Base-by-base conservation (phyloP, 2,888 invertebrate species). In the Eremobia ochroleuca region DNA sequence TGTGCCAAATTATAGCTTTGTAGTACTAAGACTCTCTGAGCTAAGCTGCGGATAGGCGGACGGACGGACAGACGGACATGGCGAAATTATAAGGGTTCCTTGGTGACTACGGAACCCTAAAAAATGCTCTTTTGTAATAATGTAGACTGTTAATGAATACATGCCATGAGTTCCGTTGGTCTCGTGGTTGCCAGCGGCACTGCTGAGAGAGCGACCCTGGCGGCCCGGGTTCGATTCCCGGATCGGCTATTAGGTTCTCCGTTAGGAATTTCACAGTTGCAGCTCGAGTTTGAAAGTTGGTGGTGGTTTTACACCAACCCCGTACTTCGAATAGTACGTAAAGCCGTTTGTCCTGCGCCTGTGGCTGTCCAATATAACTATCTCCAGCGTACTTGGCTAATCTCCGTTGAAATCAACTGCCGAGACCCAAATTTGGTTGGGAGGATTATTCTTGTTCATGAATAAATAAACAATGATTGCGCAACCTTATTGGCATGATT, bases 401-500 rank as follows among this genome's bases (percentile, higher is more conserved):
- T 6, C 34, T 52, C 9, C 0, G 4, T 25, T 31, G 9, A 49
- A 31, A 15, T 49, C 25, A 8, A 15, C 31, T 2, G 15, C 31
- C 9, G 46, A 49, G 34, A 49, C 15, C 9, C 0, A 49, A 49
- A 49, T 46, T 66, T 13, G 28, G 21, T 25, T 25, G 46, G 2
- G 43, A 28, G 13, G 8, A 66, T 28, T 65, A 43, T 43, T 43
- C 21, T n/a, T 49, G 59, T 59, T 49, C 15, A n/a, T 31, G 18
- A 21, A 37, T 61, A 77, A 59, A 77, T 31, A 62, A 34, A 62
- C 21, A 84, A 68, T 49, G 62, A 67, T 43, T 84, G 34, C 2
- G 46, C 46, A 62, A 68, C 34, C 40, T 49, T 64, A 79, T 64
- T 79, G 58, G 6, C 13, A 21, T 85, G 58, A 61, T 82, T 69